phyloP scores from a whole-genome alignment of 2,113 vertebrate species.

The Heterotilapia buettikoferi region DNA sequence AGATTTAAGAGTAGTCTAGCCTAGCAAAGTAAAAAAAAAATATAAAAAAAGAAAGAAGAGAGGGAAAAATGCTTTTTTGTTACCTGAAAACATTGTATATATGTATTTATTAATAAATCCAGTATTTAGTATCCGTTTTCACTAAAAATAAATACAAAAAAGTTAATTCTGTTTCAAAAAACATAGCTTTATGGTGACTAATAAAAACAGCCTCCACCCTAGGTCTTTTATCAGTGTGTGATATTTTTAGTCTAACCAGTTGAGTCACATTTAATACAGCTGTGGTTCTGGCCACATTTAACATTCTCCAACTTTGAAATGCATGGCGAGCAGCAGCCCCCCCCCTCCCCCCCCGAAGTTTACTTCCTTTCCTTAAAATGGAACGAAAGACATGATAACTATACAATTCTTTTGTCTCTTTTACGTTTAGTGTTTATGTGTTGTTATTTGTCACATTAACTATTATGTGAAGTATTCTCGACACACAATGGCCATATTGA shows the following conservation, averaged over 20 bases:
- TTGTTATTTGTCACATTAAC: background rate
- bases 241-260: slow-evolving; percentile 41
- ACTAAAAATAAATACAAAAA: background rate
- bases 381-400: background rate
- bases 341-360: background rate
- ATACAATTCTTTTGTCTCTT: background rate
- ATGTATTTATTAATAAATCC: background rate
- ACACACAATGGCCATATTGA: background rate
- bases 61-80: background rate
- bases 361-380: background rate
- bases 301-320: background rate
- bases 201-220: background rate
- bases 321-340: background rate
- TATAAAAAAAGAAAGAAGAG: background rate
- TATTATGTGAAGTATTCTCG: background rate
- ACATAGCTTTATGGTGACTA: background rate
- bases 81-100: background rate
- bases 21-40: background rate
- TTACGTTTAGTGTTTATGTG: background rate
- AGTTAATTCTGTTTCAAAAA: background rate
- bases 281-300: background rate
- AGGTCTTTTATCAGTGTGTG: background rate
- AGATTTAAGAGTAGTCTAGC: background rate
- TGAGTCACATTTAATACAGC: slow-evolving; percentile 15
- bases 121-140: background rate